phyloP scores from a whole-genome alignment of 2,797 vertebrate genomes.

The Lepus townsendii region DNA sequence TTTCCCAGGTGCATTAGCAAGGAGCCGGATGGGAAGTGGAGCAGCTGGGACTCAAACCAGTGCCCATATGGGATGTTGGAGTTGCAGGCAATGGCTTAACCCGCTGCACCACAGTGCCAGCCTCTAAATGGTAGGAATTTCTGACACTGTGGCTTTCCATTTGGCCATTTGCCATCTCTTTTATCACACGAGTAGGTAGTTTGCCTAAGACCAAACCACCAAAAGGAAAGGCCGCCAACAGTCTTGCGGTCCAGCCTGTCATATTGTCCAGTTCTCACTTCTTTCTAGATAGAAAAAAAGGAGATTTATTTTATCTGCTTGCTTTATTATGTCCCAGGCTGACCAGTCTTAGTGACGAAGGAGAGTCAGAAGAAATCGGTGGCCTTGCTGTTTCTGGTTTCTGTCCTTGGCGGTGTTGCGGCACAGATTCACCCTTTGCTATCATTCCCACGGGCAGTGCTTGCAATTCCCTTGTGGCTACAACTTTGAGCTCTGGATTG shows the following conservation, averaged over 20 bases:
- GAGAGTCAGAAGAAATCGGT: not conserved
- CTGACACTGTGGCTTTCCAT: not conserved
- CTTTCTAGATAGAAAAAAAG: not conserved
- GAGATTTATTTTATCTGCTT: too few relatives aligned
- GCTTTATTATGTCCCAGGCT: too few relatives aligned
- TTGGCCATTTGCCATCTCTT: not conserved
- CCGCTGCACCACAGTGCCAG: too few relatives aligned
- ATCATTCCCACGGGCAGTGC: not conserved
- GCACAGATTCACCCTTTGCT: not conserved
- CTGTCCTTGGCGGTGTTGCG: not conserved
- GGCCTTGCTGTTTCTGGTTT: not conserved
- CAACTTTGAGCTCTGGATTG: not conserved
- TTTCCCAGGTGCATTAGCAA: too few relatives aligned
- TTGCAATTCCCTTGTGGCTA: not conserved
- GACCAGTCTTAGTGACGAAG: not conserved
- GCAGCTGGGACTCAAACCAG: too few relatives aligned
- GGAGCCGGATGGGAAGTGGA: too few relatives aligned
- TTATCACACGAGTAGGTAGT: not conserved
- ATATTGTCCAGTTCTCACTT: not conserved
- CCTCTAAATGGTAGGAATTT: not conserved
- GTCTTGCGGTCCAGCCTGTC: not conserved
- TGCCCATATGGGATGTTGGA: too few relatives aligned
- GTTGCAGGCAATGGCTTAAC: too few relatives aligned
- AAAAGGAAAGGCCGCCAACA: not conserved
- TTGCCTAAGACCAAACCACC: not conserved